Conservation (phyloP, 1,140 invertebrate genomes). For the Leptinotarsa texana region DNA sequence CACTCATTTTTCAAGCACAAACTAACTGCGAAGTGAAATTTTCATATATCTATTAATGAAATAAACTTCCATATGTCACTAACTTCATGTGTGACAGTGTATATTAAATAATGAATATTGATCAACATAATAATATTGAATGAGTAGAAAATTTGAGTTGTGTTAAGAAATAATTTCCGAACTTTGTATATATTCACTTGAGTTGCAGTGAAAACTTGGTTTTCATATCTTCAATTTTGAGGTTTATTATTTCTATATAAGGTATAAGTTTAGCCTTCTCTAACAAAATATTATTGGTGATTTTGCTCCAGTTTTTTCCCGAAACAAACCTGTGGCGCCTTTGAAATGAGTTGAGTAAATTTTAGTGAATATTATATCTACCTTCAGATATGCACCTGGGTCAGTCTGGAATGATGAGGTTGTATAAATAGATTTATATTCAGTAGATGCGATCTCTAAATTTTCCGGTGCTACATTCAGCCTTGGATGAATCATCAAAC, state of each 20-base stretch:
- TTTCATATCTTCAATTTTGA: too few species aligned
- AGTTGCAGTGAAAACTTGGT: too few species aligned
- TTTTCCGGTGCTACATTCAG: conserved; percentile 2
- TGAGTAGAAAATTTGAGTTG: too few species aligned
- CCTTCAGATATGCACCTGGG: background rate
- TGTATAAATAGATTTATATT: conserved; percentile 13
- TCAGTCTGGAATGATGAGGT: background rate
- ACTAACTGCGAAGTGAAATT: too few species aligned
- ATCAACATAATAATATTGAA: too few species aligned
- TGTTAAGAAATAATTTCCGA: too few species aligned
- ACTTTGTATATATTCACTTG: too few species aligned
- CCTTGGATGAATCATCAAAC: background rate
- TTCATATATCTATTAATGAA: too few species aligned
- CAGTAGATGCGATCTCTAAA: background rate
- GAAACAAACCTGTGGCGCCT: background rate
- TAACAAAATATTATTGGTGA: background rate
- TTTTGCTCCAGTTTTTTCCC: background rate
- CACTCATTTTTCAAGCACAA: too few species aligned
- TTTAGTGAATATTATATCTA: background rate
- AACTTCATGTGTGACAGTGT: too few species aligned
- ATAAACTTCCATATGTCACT: too few species aligned
- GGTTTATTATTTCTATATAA: background rate
- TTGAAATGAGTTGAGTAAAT: background rate
- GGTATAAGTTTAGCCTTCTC: background rate
- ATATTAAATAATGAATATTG: too few species aligned